Evolutionary conservation across 2,113 vertebrate species (phyloP), one percentile per base, ranked within the genome.

Genomic region (Panurus biarmicus): DNA sequence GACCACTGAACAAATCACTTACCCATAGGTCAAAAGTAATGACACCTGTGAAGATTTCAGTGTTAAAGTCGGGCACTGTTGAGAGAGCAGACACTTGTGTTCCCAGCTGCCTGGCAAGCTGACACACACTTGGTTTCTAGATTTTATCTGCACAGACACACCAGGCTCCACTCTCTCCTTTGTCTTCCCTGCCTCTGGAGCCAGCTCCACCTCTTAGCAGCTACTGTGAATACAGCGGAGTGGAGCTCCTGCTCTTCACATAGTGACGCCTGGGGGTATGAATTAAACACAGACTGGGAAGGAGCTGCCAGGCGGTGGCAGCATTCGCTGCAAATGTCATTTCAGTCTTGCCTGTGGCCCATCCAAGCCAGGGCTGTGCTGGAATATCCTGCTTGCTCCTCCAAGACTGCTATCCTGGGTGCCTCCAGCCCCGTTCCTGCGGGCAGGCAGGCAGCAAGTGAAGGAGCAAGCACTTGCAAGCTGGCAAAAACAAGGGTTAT

Each of bases 251-350:
- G 9, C 26, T 74, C 25, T 28, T 50, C 73, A 1, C 11, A 4
- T 1, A 70, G n/a, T 2, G 21, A n/a, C 2, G 11, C n/a, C 15
- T 1, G 2, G n/a, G 24, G 73, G 38, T 38, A 35, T 16, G 12
- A 45, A 29, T 23, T 36, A 33, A 53, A 53, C 5, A 20, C 2
- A 50, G 26, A 4, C 5, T 2, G 33, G 58, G 24, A 60, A 36
- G 31, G 31, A 57, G 57, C 64, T 74, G 82, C 94, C 97, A 81
- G 88, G 11, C 0, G 90, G 64, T 84, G 95, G 96, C 96, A 97
- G 93, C 92, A 74, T 85, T 48, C 1, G 20, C 87, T 81, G 67
- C 64, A 75, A 87, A 40, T 15, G 17, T 4, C 26, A 48, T 45
- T 53, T 45, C 45, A 24, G 54, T 11, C 61, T 10, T 12, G 26